Conservation (phyloP, 2,113 vertebrate genomes). For the Pampusana beccarii region DNA sequence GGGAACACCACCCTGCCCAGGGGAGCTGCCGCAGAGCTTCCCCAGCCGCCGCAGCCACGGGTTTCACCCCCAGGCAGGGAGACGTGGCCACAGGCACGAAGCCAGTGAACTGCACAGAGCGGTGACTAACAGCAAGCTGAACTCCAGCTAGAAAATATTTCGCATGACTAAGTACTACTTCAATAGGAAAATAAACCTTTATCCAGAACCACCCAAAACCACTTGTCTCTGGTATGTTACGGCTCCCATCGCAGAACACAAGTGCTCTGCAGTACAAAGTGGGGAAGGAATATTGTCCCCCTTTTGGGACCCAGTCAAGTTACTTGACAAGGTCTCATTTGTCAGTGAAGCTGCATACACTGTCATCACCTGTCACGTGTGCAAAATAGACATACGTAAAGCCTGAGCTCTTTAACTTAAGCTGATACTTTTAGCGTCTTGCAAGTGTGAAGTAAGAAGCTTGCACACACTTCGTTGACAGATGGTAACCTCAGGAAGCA, state of each 20-base stretch:
- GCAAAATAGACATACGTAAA: background rate
- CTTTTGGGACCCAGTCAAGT: background rate
- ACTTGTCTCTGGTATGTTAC: background rate
- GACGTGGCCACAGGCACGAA: background rate
- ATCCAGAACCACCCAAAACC: background rate
- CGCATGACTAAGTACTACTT: slow-evolving; percentile 33
- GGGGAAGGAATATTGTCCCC: background rate
- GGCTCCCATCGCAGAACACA: background rate
- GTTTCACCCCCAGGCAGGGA: background rate
- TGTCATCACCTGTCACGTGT: background rate
- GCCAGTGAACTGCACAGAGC: background rate
- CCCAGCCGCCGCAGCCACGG: fast-evolving
- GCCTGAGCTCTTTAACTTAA: background rate
- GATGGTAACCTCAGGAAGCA: background rate
- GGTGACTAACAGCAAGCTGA: background rate
- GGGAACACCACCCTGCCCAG: background rate
- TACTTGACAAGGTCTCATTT: background rate
- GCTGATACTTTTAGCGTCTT: background rate
- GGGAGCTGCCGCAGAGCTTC: background rate
- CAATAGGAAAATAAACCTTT: slow-evolving; percentile 53
- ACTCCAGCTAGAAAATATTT: background rate
- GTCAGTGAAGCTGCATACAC: background rate
- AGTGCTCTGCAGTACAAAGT: background rate
- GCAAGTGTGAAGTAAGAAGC: background rate
- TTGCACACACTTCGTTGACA: background rate